Conservation (phyloP, 2,888 invertebrate genomes). For the Trachelus tabidus region DNA sequence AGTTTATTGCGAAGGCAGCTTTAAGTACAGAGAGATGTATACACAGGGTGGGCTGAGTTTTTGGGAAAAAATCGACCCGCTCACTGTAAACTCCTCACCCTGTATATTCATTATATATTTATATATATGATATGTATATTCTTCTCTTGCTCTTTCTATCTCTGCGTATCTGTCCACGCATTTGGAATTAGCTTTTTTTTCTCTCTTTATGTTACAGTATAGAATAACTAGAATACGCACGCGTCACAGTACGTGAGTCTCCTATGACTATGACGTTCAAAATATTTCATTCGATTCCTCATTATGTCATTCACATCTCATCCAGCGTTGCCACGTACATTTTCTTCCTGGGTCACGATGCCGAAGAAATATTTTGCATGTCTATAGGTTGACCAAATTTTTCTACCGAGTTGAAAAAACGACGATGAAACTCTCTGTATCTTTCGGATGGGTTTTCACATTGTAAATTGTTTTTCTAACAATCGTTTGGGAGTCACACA, state of each 20-base stretch:
- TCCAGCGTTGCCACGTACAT: neutral
- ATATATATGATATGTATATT: neutral
- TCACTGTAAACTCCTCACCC: too few species aligned
- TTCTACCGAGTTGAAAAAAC: neutral
- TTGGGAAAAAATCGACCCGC: too few species aligned
- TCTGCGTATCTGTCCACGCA: neutral
- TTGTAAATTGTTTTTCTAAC: constrained; percentile 66
- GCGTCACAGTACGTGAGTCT: neutral
- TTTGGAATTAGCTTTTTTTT: neutral
- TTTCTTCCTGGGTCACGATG: neutral
- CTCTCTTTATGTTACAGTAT: neutral
- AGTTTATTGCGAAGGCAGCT: neutral
- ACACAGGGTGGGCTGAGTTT: neutral
- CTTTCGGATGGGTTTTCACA: constrained; percentile 17
- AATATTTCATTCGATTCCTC: neutral
- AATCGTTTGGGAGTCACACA: constrained; percentile 36
- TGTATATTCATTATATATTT: neutral
- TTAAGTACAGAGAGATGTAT: neutral
- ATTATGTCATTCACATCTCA: neutral
- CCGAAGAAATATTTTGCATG: neutral
- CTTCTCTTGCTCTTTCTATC: neutral
- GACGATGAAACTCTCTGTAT: neutral
- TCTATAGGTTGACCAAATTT: neutral
- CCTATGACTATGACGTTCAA: neutral
- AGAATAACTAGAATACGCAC: neutral